These are phyloP conservation scores for Rafetus swinhoei DNA, from an alignment of 2,113 vertebrate species.

Conservation along the genomic window DNA sequence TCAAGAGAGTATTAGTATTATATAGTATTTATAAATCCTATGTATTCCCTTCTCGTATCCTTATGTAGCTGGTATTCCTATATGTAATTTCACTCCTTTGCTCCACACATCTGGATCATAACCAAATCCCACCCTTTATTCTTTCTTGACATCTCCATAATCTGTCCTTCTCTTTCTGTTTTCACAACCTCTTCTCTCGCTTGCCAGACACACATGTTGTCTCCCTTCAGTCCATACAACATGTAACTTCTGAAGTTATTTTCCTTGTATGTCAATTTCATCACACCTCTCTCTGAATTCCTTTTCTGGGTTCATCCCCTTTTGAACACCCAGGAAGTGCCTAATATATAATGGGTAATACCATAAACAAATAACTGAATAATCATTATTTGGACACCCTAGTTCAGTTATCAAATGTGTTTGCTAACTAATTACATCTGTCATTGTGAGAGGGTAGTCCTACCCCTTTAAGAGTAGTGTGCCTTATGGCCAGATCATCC, in stretches of 20 bases:
- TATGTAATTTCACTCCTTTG: not conserved
- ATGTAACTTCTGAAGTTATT: not conserved
- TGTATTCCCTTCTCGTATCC: not conserved
- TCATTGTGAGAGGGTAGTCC: not conserved
- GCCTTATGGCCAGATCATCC: too few species aligned
- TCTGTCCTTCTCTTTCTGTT: not conserved
- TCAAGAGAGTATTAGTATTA: not conserved
- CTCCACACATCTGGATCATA: not conserved
- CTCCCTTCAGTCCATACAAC: not conserved
- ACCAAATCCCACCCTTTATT: not conserved
- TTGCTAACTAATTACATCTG: not conserved
- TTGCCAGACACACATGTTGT: not conserved
- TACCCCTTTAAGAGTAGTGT: too few species aligned
- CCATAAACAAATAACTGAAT: too few species aligned
- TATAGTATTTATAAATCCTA: not conserved
- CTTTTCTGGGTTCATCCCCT: not conserved
- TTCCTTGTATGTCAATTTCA: not conserved
- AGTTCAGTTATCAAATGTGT: not conserved
- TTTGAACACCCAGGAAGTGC: not conserved
- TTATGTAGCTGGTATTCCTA: not conserved
- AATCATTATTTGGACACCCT: not conserved
- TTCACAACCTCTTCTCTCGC: not conserved
- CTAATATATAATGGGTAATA: not conserved
- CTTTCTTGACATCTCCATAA: not conserved
- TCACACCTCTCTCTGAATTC: not conserved